Evolutionary conservation across 1,140 invertebrate species (phyloP).

Genomic region (Vanessa tameamea): DNA sequence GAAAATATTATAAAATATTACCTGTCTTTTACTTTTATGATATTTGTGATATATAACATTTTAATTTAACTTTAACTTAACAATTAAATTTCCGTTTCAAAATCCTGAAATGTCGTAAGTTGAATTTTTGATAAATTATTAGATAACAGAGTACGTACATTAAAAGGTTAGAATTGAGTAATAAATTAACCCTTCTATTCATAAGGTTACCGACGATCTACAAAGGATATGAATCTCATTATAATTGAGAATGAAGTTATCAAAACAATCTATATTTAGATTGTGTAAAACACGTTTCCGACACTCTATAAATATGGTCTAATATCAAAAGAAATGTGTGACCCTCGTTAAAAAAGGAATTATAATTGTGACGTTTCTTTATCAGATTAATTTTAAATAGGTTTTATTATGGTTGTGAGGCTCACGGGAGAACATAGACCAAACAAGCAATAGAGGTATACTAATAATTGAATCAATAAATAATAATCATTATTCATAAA

Average conservation of each 20-base stretch:
- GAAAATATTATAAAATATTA: too few relatives aligned
- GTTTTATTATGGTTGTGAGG: constrained; percentile 38
- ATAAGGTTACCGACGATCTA: constrained; percentile 18
- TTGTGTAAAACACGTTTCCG: constrained; percentile 40
- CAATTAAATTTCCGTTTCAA: too few relatives aligned
- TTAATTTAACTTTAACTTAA: too few relatives aligned
- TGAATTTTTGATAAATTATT: not conserved
- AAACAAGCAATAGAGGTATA: constrained; percentile 1
- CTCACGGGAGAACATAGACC: constrained; percentile 20
- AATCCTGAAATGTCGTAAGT: not conserved
- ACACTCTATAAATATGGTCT: constrained; percentile 40
- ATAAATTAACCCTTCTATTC: constrained; percentile 23
- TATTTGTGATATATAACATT: too few relatives aligned
- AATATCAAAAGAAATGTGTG: constrained; percentile 37
- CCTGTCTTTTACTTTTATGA: too few relatives aligned
- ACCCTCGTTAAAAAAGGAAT: constrained; percentile 57
- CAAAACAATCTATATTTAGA: constrained; percentile 42
- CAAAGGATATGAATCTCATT: constrained; percentile 45
- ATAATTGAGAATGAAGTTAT: constrained; percentile 50
- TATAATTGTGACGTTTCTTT: constrained; percentile 45
- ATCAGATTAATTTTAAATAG: constrained; percentile 54
- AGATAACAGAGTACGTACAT: not conserved
- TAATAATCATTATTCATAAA: too few relatives aligned
- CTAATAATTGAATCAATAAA: not conserved
- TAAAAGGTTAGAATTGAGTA: constrained; percentile 3